Evolutionary conservation across 2,888 invertebrate species (phyloP).

Genomic region (Lamproptera curius): DNA sequence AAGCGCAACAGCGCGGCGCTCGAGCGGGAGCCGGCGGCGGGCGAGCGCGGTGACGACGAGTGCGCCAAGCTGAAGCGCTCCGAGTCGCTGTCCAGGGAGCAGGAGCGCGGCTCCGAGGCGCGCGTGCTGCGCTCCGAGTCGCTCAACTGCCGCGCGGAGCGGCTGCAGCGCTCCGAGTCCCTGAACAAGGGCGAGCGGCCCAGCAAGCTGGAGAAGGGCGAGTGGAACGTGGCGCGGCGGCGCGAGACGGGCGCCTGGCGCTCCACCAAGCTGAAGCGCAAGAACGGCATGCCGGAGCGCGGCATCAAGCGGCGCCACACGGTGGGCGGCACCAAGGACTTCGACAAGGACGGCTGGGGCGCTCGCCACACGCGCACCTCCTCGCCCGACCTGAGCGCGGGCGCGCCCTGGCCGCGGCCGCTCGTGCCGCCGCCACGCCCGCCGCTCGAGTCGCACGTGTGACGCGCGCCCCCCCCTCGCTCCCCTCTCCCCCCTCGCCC

Average conservation of each 20-base stretch:
- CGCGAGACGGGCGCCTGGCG: conserved; percentile 77
- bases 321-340: conserved; percentile 95
- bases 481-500: conserved; percentile 33
- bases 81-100: conserved; percentile 80
- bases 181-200: conserved; percentile 46
- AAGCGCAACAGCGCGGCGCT: conserved; percentile 47
- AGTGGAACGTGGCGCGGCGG: conserved; percentile 82
- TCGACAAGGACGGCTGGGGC: conserved; percentile 80
- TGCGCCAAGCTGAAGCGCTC: conserved; percentile 72
- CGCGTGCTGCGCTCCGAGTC: conserved; percentile 81
- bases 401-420: conserved; percentile 36
- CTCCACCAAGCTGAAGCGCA: conserved; percentile 83
- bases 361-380: conserved; percentile 79
- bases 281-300: conserved; percentile 88
- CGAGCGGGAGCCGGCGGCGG: conserved; percentile 31
- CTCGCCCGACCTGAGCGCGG: conserved; percentile 75
- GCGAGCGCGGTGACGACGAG: conserved; percentile 35
- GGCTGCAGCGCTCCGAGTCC: conserved; percentile 46
- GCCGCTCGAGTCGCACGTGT: conserved; percentile 57
- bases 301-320: conserved; percentile 94
- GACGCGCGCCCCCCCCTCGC: conserved; percentile 32
- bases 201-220: conserved; percentile 84
- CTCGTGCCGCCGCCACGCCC: conserved; percentile 51
- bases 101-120: conserved; percentile 62
- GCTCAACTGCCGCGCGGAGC: conserved; percentile 72